These are phyloP conservation scores for Cynopterus brachyotis DNA, from an alignment of 2,113 vertebrate species.

Conservation along the genomic window DNA sequence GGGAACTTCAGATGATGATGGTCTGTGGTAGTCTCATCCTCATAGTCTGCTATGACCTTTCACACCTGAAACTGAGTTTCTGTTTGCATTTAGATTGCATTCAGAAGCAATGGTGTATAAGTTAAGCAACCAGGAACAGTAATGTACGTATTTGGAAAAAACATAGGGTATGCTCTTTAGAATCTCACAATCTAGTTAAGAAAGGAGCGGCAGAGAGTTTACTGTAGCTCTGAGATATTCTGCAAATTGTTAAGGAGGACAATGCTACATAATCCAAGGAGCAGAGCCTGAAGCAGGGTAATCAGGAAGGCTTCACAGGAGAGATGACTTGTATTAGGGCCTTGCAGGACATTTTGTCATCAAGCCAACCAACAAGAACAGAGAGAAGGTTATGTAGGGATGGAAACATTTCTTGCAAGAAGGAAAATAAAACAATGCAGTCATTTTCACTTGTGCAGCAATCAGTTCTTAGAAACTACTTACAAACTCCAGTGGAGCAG, in stretches of 20 bases:
- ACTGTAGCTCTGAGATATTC: not conserved
- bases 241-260: not conserved
- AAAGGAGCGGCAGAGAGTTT: not conserved
- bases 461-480: slow-evolving; percentile 72
- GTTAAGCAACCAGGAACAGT: not conserved
- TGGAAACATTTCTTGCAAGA: slow-evolving; percentile 71
- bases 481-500: slow-evolving; percentile 77
- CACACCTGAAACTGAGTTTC: not conserved
- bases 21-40: not conserved
- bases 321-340: slow-evolving; percentile 12
- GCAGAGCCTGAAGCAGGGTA: not conserved
- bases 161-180: not conserved
- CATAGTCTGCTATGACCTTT: not conserved
- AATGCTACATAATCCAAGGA: not conserved
- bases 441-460: slow-evolving; percentile 72
- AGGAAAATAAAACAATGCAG: slow-evolving; percentile 72
- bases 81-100: not conserved
- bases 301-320: slow-evolving; percentile 30
- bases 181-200: slow-evolving; percentile 1
- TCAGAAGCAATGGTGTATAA: not conserved
- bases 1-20: not conserved
- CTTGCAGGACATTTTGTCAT: slow-evolving; percentile 58
- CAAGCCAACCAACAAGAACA: slow-evolving; percentile 58
- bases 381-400: slow-evolving; percentile 60
- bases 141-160: not conserved